phyloP scores from a whole-genome alignment of 2,113 vertebrate species.

The Rafetus swinhoei region DNA sequence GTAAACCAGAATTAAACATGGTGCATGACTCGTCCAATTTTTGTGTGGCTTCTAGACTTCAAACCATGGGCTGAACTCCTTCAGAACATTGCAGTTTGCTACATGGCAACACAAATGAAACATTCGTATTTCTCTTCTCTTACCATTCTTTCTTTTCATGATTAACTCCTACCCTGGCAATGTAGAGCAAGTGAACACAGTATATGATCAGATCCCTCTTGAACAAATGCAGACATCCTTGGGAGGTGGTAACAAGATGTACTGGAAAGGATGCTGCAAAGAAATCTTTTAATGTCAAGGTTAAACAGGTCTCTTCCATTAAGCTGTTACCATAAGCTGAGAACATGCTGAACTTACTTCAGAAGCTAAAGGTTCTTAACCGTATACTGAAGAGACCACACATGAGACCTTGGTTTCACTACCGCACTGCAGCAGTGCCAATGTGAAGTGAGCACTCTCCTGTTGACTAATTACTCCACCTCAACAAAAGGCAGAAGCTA shows the following conservation, averaged over 20 bases:
- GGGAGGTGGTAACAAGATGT: not conserved
- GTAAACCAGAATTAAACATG: not conserved
- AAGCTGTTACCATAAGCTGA: not conserved
- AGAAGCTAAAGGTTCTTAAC: not conserved
- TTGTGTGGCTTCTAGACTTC: not conserved
- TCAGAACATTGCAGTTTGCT: not conserved
- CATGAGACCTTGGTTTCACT: not conserved
- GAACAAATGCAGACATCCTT: not conserved
- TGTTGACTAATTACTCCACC: no score
- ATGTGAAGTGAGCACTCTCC: no score
- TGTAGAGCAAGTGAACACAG: not conserved
- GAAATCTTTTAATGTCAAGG: not conserved
- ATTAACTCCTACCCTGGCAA: not conserved
- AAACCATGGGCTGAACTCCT: not conserved
- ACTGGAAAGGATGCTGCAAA: not conserved
- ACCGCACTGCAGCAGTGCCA: no score
- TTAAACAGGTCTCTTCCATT: not conserved
- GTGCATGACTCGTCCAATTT: not conserved
- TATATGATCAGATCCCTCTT: not conserved
- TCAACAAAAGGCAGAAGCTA: no score
- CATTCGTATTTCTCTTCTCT: not conserved
- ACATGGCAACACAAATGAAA: not conserved
- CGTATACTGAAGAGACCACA: fast-evolving
- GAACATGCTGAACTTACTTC: not conserved
- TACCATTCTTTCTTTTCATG: not conserved